These are phyloP conservation scores for Sebastes matsubarae DNA, from an alignment of 2,797 vertebrate species.

Conservation along the genomic window DNA sequence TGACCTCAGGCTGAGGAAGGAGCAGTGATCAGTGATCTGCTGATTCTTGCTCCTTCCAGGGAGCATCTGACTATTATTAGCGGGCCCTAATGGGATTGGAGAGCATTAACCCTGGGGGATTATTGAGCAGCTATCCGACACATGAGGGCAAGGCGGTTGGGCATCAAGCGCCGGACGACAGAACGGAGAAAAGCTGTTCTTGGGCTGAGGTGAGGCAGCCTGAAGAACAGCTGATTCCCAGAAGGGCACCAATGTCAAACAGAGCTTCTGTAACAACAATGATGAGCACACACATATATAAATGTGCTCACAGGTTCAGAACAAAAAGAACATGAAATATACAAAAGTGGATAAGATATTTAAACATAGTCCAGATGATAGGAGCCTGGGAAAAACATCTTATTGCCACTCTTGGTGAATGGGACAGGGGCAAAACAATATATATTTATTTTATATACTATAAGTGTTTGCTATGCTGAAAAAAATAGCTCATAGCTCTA, in stretches of 20 bases:
- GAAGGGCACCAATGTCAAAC: constrained; percentile 51
- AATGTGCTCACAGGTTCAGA: neutral
- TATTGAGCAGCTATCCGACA: constrained; percentile 68
- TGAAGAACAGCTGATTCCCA: constrained; percentile 57
- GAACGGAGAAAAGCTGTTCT: constrained; percentile 68
- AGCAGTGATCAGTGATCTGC: constrained; percentile 23
- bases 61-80: constrained; percentile 80
- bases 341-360: neutral
- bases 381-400: neutral
- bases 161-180: constrained; percentile 61
- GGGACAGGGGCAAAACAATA: neutral
- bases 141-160: constrained; percentile 66
- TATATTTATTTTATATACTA: neutral
- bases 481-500: neutral
- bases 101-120: constrained; percentile 73
- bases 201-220: constrained; percentile 39
- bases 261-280: constrained; percentile 6
- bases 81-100: constrained; percentile 74
- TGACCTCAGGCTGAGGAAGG: neutral
- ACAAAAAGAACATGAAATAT: neutral
- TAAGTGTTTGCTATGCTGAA: neutral
- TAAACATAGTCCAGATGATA: neutral
- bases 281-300: neutral
- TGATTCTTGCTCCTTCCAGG: constrained; percentile 61
- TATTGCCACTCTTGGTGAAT: neutral